These are phyloP conservation scores for Lagodon rhomboides DNA, from an alignment of 2,797 vertebrate species.

Conservation along the genomic window DNA sequence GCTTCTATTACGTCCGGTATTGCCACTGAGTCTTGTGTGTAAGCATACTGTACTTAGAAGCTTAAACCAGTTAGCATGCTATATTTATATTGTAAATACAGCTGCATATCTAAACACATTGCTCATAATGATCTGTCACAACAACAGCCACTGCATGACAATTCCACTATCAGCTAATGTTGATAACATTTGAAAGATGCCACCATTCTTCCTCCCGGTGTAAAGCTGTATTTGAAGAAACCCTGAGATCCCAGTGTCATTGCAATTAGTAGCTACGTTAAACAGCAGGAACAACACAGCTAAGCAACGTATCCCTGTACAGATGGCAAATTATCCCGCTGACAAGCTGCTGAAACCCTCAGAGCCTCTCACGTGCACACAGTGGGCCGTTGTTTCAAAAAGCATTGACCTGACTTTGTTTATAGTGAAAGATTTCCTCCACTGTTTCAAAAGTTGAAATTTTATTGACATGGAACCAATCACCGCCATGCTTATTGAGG, in stretches of 20 bases:
- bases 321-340: conserved; percentile 69
- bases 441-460: background rate
- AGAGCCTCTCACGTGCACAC: conserved; percentile 45
- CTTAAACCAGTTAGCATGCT: conserved; percentile 16
- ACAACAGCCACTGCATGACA: conserved; percentile 13
- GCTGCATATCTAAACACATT: conserved; percentile 10
- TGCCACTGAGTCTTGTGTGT: background rate
- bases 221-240: conserved; percentile 6
- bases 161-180: background rate
- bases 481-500: background rate
- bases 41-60: background rate
- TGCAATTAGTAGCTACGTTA: conserved; percentile 57
- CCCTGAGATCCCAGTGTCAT: conserved; percentile 35
- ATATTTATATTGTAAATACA: conserved; percentile 12
- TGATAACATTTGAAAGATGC: conserved; percentile 5
- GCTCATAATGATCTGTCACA: conserved; percentile 22
- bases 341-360: conserved; percentile 30
- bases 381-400: conserved; percentile 29
- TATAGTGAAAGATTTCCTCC: conserved; percentile 3
- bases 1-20: background rate
- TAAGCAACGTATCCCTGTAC: conserved; percentile 39
- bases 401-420: conserved; percentile 8
- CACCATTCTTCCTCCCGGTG: background rate
- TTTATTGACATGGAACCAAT: conserved; percentile 15
- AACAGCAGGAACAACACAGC: conserved; percentile 54